Conservation (phyloP, 2,888 invertebrate genomes). For the Calephelis perditalis region DNA sequence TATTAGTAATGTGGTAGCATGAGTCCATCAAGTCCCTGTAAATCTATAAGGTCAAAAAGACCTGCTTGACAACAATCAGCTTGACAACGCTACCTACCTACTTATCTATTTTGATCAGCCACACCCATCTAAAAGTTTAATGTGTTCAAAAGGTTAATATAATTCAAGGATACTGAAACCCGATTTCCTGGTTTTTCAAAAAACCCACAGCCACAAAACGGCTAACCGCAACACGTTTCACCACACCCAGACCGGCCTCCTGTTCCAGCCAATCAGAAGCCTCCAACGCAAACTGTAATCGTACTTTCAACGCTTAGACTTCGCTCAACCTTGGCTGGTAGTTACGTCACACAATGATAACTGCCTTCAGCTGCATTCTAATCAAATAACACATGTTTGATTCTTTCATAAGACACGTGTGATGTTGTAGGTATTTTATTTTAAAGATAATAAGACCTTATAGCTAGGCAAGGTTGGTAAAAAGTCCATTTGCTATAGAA, state of each 20-base stretch:
- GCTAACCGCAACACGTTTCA: constrained; percentile 50
- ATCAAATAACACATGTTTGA: background rate
- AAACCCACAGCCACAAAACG: constrained; percentile 8
- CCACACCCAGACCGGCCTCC: constrained; percentile 74
- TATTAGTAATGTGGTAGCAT: too few relatives aligned
- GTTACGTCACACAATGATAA: constrained; percentile 44
- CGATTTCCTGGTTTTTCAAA: constrained; percentile 35
- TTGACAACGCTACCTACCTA: too few relatives aligned
- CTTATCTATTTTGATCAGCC: too few relatives aligned
- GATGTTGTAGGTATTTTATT: too few relatives aligned
- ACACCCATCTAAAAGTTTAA: too few relatives aligned
- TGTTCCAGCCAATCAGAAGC: constrained; percentile 53
- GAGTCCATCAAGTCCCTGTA: too few relatives aligned
- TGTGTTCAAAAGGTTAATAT: too few relatives aligned
- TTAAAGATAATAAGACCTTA: too few relatives aligned
- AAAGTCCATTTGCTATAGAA: too few relatives aligned
- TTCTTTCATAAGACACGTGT: constrained; percentile 6
- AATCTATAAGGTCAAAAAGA: too few relatives aligned
- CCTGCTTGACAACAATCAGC: too few relatives aligned
- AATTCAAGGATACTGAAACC: constrained; percentile 21
- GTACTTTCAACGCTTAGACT: constrained; percentile 60
- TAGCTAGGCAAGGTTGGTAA: too few relatives aligned
- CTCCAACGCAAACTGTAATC: constrained; percentile 54
- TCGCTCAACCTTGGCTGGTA: constrained; percentile 58
- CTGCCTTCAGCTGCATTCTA: constrained; percentile 3